These are phyloP conservation scores for Caenorhabditis imperialis DNA, from an alignment of 2,888 invertebrate genomes.

Conservation along the genomic window DNA sequence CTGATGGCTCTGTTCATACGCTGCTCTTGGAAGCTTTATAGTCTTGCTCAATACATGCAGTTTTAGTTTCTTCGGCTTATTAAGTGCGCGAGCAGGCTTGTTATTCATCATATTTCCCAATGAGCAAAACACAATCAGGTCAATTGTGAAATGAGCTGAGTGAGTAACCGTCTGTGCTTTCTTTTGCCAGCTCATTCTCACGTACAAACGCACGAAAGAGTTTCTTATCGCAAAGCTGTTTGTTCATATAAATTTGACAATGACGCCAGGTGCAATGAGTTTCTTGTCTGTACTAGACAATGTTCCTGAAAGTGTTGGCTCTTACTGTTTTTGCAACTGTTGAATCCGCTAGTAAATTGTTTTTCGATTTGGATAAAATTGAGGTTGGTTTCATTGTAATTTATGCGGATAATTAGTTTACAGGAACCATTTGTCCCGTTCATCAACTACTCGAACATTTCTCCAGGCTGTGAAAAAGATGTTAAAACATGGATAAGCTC, in stretches of 20 bases:
- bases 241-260: slow-evolving; percentile 30
- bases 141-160: slow-evolving; percentile 5
- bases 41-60: too few relatives aligned
- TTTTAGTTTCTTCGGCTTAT: too few relatives aligned
- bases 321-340: neutral
- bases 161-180: slow-evolving; percentile 4
- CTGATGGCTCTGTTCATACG: too few relatives aligned
- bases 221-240: slow-evolving; percentile 12
- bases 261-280: slow-evolving; percentile 35
- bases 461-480: slow-evolving; percentile 18
- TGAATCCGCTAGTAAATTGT: neutral
- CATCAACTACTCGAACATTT: slow-evolving; percentile 16
- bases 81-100: too few relatives aligned
- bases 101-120: too few relatives aligned
- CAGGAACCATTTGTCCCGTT: neutral
- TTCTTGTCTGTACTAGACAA: slow-evolving; percentile 1
- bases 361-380: slow-evolving; percentile 23
- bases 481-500: slow-evolving; percentile 24
- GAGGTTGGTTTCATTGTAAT: slow-evolving; percentile 18
- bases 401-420: too few relatives aligned
- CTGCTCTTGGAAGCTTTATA: too few relatives aligned
- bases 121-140: slow-evolving; percentile 1
- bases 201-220: slow-evolving; percentile 10
- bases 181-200: slow-evolving; percentile 3
- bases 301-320: neutral